phyloP scores from a whole-genome alignment of 2,888 invertebrate genomes.

The Acrobasis suavella region DNA sequence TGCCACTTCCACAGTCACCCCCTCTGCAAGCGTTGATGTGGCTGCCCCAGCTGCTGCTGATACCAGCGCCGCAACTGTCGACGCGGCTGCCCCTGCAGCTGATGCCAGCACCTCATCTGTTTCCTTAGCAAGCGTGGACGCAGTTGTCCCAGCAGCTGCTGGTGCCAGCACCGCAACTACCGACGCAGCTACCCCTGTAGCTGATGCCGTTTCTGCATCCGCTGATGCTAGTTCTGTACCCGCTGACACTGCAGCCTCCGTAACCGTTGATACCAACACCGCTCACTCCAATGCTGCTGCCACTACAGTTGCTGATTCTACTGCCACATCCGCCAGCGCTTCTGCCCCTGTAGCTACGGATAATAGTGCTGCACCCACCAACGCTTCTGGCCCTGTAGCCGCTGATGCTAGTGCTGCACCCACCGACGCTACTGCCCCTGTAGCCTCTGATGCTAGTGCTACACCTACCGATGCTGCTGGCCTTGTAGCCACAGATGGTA shows the following conservation, averaged over 20 bases:
- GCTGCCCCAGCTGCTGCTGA: slow-evolving; percentile 20
- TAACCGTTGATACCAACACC: not conserved
- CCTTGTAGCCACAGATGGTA: not conserved
- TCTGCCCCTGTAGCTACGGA: not conserved
- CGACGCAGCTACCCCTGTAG: not conserved
- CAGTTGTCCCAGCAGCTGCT: not conserved
- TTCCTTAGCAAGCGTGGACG: not conserved
- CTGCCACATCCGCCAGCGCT: not conserved
- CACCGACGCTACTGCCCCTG: not conserved
- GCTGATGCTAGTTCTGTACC: not conserved
- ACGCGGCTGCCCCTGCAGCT: not conserved
- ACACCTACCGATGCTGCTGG: not conserved
- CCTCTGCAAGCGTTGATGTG: too few relatives aligned
- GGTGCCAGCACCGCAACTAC: not conserved
- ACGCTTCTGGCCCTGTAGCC: not conserved
- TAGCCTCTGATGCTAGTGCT: not conserved
- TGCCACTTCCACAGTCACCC: not conserved
- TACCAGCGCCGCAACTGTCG: too few relatives aligned
- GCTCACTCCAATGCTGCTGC: not conserved
- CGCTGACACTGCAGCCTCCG: not conserved
- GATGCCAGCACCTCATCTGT: not conserved
- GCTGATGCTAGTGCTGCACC: not conserved
- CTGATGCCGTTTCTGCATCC: not conserved
- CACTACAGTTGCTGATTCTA: not conserved
- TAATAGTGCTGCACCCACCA: not conserved